Evolutionary conservation across 53 echinoderm and acorn worm species (phyloP), one percentile per base, ranked within the genome.

Genomic region (Arbacia lixula): DNA sequence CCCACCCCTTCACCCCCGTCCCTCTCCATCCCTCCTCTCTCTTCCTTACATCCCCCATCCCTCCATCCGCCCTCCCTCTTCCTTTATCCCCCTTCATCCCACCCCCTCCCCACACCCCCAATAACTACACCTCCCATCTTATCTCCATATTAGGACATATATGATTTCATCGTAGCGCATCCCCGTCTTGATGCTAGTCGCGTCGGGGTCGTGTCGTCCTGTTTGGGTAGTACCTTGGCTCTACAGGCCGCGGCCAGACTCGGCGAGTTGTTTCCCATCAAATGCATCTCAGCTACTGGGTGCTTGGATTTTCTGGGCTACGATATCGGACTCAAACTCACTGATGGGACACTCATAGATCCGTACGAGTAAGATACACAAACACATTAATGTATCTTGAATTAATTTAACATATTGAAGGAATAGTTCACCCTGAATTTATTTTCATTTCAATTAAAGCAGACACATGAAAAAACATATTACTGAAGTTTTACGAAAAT

Each of bases 91-190:
- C n/a, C n/a, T n/a, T n/a, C n/a, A n/a, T n/a, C n/a, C n/a, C n/a
- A n/a, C n/a, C n/a, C n/a, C n/a, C n/a, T n/a, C n/a, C n/a, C n/a
- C n/a, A n/a, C n/a, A n/a, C n/a, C n/a, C n/a, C n/a, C n/a, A n/a
- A n/a, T n/a, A 56, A 19, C 36, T 77, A 58, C 28, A 57, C 58
- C 25, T 57, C 56, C 26, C 56, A 37, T 2, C 25, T 38, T 57
- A 77, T 77, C 12, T 77, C 58, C 32, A 38, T 77, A 25, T 57
- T 77, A 77, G 78, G 78, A 77, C 6, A 57, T 77, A 24, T 77
- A 57, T 34, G 78, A 57, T 22, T 77, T 24, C 39, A 77, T 77
- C 9, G 78, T 58, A 9, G 22, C 36, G 1, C 78, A 77, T 58
- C 78, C 78, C 40, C 78, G 78, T 12, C 78, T 77, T 11, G 78